Percentiles rank a stretch among this genome's conserved stretches.
phyloP scores from a whole-genome alignment of 2,888 invertebrate genomes.

The Caenorhabditis japonica region DNA sequence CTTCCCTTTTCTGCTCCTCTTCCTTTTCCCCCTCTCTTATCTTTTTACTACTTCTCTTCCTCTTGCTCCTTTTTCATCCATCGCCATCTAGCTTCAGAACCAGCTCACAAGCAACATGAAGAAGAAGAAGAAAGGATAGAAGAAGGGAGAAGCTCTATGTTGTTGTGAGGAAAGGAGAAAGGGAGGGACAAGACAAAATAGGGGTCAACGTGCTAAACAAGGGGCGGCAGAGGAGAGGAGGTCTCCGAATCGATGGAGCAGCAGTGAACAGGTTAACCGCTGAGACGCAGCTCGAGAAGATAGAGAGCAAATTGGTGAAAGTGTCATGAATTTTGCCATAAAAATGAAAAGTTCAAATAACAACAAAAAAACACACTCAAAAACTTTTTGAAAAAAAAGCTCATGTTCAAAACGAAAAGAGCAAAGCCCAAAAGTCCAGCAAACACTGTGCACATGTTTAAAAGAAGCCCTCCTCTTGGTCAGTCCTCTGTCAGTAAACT shows the following conservation, averaged over 20 bases:
- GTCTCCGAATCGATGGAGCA: constrained; percentile 44
- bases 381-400: too few species aligned
- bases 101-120: constrained; percentile 46
- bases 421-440: too few species aligned
- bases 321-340: too few species aligned
- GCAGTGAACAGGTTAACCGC: constrained; percentile 27
- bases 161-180: constrained; percentile 33
- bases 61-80: constrained; percentile 12
- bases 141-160: constrained; percentile 23
- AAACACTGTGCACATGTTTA: constrained; percentile 39
- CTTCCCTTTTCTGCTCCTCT: background rate
- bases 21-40: background rate
- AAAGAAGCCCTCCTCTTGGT: constrained; percentile 39
- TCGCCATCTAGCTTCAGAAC: constrained; percentile 30
- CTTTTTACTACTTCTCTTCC: constrained; percentile 12
- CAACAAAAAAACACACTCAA: too few species aligned
- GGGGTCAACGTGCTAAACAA: constrained; percentile 60
- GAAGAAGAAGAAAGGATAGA: constrained; percentile 41
- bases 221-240: constrained; percentile 31
- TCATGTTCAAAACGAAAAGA: constrained; percentile 39
- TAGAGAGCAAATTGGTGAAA: constrained; percentile 49
- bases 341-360: too few species aligned
- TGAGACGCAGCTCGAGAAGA: constrained; percentile 46
- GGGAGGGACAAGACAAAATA: constrained; percentile 30
- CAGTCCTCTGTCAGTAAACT: too few species aligned